Conservation (phyloP, 2,113 vertebrate species). For the Hystrix brachyura region DNA sequence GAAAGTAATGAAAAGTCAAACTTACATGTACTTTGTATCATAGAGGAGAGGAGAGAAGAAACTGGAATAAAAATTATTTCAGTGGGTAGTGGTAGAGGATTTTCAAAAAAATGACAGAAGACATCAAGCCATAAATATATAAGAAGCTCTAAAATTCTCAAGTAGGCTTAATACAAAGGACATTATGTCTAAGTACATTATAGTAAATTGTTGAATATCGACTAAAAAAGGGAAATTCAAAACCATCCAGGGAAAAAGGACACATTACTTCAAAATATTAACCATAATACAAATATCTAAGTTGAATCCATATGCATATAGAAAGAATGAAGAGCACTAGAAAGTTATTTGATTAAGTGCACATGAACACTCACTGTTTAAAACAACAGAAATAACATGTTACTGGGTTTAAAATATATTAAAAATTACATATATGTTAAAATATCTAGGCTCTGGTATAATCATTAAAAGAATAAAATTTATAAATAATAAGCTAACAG, state of each 20-base stretch:
- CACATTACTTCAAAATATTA: not conserved
- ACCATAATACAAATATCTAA: not conserved
- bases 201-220: not conserved
- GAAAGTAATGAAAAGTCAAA: not conserved
- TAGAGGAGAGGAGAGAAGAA: not conserved
- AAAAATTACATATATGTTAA: not conserved
- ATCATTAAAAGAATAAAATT: not conserved
- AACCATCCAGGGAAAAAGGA: not conserved
- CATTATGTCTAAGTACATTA: not conserved
- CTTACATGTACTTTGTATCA: not conserved
- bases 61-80: not conserved
- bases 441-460: not conserved
- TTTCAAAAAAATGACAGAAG: not conserved
- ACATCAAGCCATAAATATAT: not conserved
- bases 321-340: not conserved
- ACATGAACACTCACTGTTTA: not conserved
- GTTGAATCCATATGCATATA: not conserved
- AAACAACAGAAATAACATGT: not conserved
- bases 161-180: not conserved
- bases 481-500: not conserved
- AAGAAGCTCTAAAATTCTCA: not conserved
- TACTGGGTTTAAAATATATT: not conserved
- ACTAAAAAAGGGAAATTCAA: not conserved
- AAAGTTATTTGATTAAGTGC: not conserved
- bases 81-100: not conserved